Percentiles rank a stretch among this genome's conserved stretches.
phyloP scores from a whole-genome alignment of 2,797 vertebrate genomes.

The Lutra lutra region DNA sequence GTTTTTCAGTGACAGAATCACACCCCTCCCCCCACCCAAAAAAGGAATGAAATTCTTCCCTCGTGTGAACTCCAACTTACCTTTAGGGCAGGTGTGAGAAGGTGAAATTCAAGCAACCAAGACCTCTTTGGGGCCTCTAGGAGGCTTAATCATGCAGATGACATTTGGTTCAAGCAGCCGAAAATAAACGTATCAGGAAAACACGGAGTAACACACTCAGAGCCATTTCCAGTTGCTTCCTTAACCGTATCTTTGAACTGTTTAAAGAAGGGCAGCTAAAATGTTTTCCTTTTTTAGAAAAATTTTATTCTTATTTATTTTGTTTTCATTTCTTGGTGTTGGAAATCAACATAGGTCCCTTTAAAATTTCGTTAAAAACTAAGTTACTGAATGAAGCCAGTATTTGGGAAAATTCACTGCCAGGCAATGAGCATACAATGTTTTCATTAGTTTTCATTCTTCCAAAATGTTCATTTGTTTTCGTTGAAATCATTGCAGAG shows the following conservation, averaged over 20 bases:
- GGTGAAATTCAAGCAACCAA: not conserved
- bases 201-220: accelerated
- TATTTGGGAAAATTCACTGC: not conserved
- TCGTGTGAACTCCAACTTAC: not conserved
- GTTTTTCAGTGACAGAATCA: not conserved
- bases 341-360: not conserved
- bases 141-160: not conserved
- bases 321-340: not conserved
- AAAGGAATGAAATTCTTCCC: not conserved
- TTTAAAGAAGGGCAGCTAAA: not conserved
- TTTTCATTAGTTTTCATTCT: not conserved
- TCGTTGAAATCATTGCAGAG: not conserved
- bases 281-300: not conserved
- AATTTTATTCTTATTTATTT: conserved; percentile 1
- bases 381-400: not conserved
- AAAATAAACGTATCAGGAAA: not conserved
- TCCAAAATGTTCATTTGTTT: not conserved
- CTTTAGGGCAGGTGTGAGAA: not conserved
- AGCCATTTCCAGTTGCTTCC: not conserved
- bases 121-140: not conserved
- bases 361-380: not conserved
- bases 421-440: not conserved
- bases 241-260: no score
- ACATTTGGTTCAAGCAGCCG: not conserved
- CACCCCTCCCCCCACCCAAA: not conserved